These are phyloP conservation scores for Euschistus heros DNA, from an alignment of 1,140 invertebrate species.

Conservation along the genomic window DNA sequence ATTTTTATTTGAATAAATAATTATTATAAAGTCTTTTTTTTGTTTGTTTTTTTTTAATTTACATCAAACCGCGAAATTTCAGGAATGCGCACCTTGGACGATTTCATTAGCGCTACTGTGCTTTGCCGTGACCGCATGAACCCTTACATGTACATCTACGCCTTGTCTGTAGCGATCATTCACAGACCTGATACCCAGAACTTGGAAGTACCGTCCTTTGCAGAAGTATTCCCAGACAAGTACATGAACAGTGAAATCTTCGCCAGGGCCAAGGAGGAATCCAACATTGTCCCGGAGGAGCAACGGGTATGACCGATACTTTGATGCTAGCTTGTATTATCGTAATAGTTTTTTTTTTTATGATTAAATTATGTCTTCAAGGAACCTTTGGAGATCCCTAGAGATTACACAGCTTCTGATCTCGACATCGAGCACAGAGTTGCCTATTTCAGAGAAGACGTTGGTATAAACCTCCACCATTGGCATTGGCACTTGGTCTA, in stretches of 20 bases:
- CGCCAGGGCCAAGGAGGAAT: slow-evolving; percentile 13
- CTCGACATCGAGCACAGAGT: too few species aligned
- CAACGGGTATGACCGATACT: background rate
- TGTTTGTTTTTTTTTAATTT: too few species aligned
- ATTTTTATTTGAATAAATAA: too few species aligned
- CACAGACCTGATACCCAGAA: slow-evolving; percentile 32
- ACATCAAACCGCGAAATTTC: background rate
- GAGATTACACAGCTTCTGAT: too few species aligned
- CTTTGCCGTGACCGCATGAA: slow-evolving; percentile 35
- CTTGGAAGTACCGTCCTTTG: slow-evolving; percentile 32
- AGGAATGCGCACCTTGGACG: slow-evolving; percentile 28
- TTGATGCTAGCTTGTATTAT: background rate
- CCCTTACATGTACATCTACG: slow-evolving; percentile 37
- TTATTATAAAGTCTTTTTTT: too few species aligned
- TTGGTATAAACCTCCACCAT: too few species aligned
- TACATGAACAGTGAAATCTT: slow-evolving; percentile 25
- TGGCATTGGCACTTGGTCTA: too few species aligned
- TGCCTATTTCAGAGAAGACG: too few species aligned
- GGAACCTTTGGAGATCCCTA: background rate
- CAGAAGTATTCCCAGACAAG: slow-evolving; percentile 33
- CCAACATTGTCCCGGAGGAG: slow-evolving; percentile 34
- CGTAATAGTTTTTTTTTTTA: too few species aligned
- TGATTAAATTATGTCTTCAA: background rate
- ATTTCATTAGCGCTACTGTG: slow-evolving; percentile 33
- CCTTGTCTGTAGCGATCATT: slow-evolving; percentile 35